Conservation (phyloP, 2,888 invertebrate genomes). For the Subacronicta megacephala region DNA sequence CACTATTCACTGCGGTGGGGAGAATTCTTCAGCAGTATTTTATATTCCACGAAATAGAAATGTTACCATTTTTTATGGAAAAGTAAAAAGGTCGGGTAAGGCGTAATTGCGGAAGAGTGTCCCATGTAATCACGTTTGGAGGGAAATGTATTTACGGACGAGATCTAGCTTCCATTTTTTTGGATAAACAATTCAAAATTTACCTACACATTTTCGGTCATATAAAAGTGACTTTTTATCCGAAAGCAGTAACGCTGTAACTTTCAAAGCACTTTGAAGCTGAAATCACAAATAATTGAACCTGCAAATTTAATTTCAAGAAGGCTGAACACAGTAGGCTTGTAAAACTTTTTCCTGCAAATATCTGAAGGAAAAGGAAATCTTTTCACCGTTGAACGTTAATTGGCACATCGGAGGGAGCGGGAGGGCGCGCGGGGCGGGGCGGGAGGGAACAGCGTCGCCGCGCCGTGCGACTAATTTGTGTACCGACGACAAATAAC, state of each 20-base stretch:
- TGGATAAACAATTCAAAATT: conserved; percentile 5
- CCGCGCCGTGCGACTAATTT: conserved; percentile 42
- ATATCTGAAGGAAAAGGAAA: conserved; percentile 52
- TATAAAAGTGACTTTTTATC: no score
- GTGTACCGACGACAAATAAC: conserved; percentile 44
- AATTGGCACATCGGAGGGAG: conserved; percentile 47
- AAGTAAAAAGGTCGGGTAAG: conserved; percentile 30
- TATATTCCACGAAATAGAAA: conserved; percentile 36
- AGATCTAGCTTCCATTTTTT: conserved; percentile 18
- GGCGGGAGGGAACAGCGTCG: conserved; percentile 22
- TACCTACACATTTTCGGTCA: background rate
- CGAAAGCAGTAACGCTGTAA: background rate
- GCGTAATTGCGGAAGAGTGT: conserved; percentile 51
- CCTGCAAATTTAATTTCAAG: conserved; percentile 37
- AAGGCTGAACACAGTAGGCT: conserved; percentile 37
- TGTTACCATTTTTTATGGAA: conserved; percentile 30
- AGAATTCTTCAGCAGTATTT: conserved; percentile 33
- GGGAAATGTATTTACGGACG: conserved; percentile 21
- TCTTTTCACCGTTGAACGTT: conserved; percentile 54
- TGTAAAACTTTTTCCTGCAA: conserved; percentile 41
- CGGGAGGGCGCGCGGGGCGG: background rate
- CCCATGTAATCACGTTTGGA: conserved; percentile 36
- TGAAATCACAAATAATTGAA: conserved; percentile 18
- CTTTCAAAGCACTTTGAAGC: conserved; percentile 4
- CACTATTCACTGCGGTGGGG: conserved; percentile 29